Conservation (phyloP, 1,140 invertebrate genomes). For the Ceratosolen solmsi region DNA sequence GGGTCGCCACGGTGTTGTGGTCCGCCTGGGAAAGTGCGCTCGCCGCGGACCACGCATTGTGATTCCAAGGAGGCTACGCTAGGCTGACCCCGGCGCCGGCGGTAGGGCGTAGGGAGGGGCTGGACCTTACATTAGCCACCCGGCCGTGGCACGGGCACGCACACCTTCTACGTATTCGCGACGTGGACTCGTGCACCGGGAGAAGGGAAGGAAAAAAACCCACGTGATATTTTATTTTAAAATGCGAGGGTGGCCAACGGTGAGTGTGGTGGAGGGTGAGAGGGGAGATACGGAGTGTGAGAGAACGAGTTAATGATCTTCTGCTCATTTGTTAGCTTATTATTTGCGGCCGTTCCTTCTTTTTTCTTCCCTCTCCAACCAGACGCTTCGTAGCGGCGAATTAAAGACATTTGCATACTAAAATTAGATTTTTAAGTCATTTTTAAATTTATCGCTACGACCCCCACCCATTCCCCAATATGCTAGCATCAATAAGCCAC, state of each 20-base stretch:
- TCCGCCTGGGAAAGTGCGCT: constrained; percentile 71
- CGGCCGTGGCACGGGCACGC: constrained; percentile 54
- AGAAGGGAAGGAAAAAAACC: too few species aligned
- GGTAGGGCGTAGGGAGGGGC: constrained; percentile 43
- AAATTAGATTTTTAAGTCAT: constrained; percentile 20
- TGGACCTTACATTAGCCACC: constrained; percentile 67
- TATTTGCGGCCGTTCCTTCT: constrained; percentile 6
- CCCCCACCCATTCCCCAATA: background rate
- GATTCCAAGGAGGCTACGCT: constrained; percentile 70
- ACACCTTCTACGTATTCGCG: background rate
- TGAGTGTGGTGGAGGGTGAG: background rate
- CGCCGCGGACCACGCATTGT: constrained; percentile 61
- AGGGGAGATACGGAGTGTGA: background rate
- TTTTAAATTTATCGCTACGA: constrained; percentile 4
- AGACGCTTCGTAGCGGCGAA: background rate
- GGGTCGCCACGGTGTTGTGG: constrained; percentile 70
- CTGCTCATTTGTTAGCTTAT: constrained; percentile 38
- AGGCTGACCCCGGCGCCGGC: constrained; percentile 66
- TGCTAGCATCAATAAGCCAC: background rate
- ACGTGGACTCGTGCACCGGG: background rate
- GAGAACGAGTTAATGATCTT: constrained; percentile 41
- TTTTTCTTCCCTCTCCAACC: background rate
- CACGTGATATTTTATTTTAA: constrained; percentile 23
- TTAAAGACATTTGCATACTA: constrained; percentile 26
- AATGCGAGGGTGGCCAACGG: background rate